Evolutionary conservation across 2,797 vertebrate species (phyloP).

Genomic region (Gadopsis marmoratus): DNA sequence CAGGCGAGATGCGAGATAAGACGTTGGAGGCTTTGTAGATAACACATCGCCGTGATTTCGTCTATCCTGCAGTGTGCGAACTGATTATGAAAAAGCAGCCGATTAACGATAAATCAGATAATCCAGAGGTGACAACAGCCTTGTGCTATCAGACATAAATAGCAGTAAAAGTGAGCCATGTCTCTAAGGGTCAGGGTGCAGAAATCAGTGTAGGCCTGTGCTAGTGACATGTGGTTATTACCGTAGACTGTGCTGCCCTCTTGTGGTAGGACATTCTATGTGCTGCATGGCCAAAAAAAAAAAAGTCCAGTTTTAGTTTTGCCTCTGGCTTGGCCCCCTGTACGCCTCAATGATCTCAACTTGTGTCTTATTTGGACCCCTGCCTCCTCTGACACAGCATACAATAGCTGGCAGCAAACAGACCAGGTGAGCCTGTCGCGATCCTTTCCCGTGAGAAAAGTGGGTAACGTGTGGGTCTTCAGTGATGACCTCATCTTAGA

Average conservation of each 20-base stretch:
- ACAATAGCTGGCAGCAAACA: constrained; percentile 9
- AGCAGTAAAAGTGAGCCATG: constrained; percentile 34
- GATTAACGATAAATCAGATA: constrained; percentile 16
- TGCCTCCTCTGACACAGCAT: constrained; percentile 10
- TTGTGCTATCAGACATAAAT: constrained; percentile 23
- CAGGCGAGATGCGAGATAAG: constrained; percentile 3
- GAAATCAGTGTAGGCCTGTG: constrained; percentile 13
- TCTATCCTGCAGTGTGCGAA: background rate
- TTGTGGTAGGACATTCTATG: constrained; percentile 49
- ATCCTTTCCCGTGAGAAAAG: constrained; percentile 51
- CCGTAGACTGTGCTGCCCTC: constrained; percentile 69
- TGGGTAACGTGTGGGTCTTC: constrained; percentile 15
- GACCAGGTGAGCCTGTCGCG: constrained; percentile 14
- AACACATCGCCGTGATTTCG: constrained; percentile 25
- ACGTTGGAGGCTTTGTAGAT: constrained; percentile 23
- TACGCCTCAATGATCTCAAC: constrained; percentile 18
- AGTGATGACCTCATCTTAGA: constrained; percentile 57
- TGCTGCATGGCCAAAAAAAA: background rate
- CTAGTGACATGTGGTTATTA: background rate
- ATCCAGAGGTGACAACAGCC: constrained; percentile 19
- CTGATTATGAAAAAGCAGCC: constrained; percentile 14
- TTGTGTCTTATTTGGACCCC: constrained; percentile 13
- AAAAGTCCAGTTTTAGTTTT: background rate
- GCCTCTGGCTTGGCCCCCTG: background rate
- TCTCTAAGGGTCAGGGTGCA: constrained; percentile 25